phyloP scores from a whole-genome alignment of 2,888 invertebrate species.

The Lordiphosa fenestrarum region DNA sequence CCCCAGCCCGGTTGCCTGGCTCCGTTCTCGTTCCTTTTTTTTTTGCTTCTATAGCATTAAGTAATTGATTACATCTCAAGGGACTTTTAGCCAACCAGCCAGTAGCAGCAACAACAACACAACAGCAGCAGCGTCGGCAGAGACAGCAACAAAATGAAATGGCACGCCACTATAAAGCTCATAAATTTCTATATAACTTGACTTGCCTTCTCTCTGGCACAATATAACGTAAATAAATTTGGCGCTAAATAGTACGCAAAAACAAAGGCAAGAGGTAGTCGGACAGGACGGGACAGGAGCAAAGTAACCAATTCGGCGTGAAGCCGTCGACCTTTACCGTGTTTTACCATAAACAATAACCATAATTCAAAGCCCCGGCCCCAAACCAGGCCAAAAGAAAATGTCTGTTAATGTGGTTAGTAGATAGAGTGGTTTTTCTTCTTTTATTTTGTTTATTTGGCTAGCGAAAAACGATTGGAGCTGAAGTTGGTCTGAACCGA shows the following conservation, averaged over 20 bases:
- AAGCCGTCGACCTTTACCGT: conserved; percentile 58
- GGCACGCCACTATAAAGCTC: conserved; percentile 72
- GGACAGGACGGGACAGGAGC: conserved; percentile 20
- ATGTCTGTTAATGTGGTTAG: conserved; percentile 62
- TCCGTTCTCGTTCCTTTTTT: conserved; percentile 20
- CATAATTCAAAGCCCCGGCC: conserved; percentile 68
- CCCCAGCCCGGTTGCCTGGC: conserved; percentile 25
- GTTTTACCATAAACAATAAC: conserved; percentile 76
- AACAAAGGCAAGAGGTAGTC: conserved; percentile 11
- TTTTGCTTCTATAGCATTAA: conserved; percentile 74
- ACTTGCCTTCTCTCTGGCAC: conserved; percentile 41
- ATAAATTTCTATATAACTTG: conserved; percentile 74
- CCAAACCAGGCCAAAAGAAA: conserved; percentile 18
- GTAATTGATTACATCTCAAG: conserved; percentile 80
- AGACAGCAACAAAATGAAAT: conserved; percentile 56
- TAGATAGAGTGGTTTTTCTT: conserved; percentile 11
- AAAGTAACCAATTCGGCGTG: conserved; percentile 22
- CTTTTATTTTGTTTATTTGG: background rate
- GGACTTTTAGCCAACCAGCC: conserved; percentile 62
- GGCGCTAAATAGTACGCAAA: conserved; percentile 55
- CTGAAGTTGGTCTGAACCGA: too few species aligned
- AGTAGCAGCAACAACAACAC: conserved; percentile 14
- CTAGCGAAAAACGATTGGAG: too few species aligned
- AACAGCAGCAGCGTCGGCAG: conserved; percentile 3
- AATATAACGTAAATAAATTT: conserved; percentile 69